phyloP scores from a whole-genome alignment of 2,797 vertebrate species.

The Muscicapa striata region DNA sequence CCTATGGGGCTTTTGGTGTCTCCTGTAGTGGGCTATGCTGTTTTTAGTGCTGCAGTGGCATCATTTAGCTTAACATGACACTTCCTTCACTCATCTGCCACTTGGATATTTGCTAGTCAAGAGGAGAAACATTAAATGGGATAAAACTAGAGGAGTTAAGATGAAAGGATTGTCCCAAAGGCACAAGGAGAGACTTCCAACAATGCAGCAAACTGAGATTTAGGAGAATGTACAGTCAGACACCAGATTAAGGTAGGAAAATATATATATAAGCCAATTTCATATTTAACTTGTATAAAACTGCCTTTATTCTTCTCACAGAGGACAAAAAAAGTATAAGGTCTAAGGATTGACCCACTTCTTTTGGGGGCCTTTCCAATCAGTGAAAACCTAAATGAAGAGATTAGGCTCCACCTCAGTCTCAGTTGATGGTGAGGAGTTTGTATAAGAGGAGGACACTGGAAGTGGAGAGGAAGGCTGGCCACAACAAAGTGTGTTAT shows the following conservation, averaged over 20 bases:
- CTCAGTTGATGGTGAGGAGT: neutral
- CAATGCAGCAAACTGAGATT: neutral
- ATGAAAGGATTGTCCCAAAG: constrained; percentile 11
- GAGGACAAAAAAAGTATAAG: neutral
- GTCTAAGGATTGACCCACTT: neutral
- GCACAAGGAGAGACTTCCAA: neutral
- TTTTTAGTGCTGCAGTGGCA: neutral
- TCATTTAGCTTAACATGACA: constrained; percentile 53
- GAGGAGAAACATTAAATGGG: constrained; percentile 25
- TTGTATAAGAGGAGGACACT: neutral
- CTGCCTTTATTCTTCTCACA: neutral
- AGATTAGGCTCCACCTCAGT: neutral
- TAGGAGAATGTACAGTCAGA: neutral
- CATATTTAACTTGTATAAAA: neutral
- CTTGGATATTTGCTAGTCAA: neutral
- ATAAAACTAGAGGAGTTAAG: constrained; percentile 1
- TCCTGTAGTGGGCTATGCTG: constrained; percentile 31
- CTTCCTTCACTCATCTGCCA: constrained; percentile 10
- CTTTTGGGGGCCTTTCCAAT: neutral
- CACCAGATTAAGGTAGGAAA: neutral
- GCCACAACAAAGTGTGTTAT: neutral
- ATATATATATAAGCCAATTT: neutral
- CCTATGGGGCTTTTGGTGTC: neutral
- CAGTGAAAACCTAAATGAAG: neutral
- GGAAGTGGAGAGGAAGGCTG: neutral